Base-by-base conservation (phyloP, 2,888 invertebrate genomes). In the Chesias legatella region DNA sequence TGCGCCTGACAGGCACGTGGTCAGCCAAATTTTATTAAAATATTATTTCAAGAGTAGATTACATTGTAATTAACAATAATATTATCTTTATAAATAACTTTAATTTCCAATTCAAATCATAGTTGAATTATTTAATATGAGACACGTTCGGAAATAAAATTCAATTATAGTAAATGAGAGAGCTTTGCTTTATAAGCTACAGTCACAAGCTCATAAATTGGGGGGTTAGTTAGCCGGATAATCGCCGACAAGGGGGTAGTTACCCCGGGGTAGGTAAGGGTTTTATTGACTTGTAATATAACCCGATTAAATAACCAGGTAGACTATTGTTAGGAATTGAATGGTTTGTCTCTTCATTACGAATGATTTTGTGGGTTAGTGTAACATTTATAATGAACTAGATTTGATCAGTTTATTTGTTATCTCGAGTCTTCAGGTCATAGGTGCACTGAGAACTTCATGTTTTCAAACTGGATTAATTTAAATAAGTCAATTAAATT, bases 241-340 rank as follows among this genome's bases (percentile, higher is more conserved):
- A 51, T 42, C 35, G 38, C 41, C 48, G 38, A 40, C 45, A 23
- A 30, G 45, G 51, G 51, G 43, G 40, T 30, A 40, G 37, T 51
- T 43, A 39, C 44, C 47, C 33, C 36, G 37, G 20, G 13, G 24
- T 10, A 6, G 43, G 40, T 44, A 41, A 34, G 27, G 37, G 32
- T 41, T 46, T 46, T 45, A 51, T 48, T 38, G 51, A 48, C 38
- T 45, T 43, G 33, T 48, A 36, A 42, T 48, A 41, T 20, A 47
- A 34, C 35, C 17, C 39, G 34, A 50, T 47, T 42, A 44, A 46
- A 45, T 44, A 45, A 40, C 35, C 33, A 35, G 42, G 38, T 43
- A 33, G 26, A 32, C 25, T 22, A 11, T 23, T 9, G 10, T 8
- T n/a, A 11, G 8, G 23, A 17, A 17, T 17, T 17, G 13, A 17